Base-by-base conservation (phyloP, 2,888 invertebrate genomes). In the Drosophila bunnanda region DNA sequence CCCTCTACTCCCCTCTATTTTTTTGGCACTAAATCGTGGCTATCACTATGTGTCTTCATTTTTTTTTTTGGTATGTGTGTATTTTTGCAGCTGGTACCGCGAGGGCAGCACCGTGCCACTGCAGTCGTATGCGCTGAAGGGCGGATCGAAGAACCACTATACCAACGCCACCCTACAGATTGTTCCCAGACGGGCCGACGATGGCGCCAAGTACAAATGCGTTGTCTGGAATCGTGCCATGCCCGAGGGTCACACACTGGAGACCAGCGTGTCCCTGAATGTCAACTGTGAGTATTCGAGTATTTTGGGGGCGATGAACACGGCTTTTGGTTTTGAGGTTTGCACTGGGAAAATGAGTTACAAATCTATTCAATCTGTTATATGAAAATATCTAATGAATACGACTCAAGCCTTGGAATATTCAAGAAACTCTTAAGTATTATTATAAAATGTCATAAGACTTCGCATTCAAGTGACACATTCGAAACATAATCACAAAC, bases 201-300 rank as follows among this genome's bases (percentile, higher is more conserved):
- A 98, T 90, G 95, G 96, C 43, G 96, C 97, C 71, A 94, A 94
- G 61, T 97, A 96, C 93, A 94, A 96, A 76, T 98, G 98, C 92
- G 96, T 96, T 79, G 97, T 98, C 73, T 96, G 96, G 95, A 98
- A 98, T 93, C 94, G 98, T 64, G 98, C 98, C 81, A 96, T 98
- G 95, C 94, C 95, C 10, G 95, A 96, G 76, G 96, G 96, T 58
- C 95, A 95, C 72, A 96, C 96, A 86, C 93, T 97, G 77, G 96
- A 97, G 88, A 95, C 97, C 53, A 95, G 95, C 41, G 95, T 97
- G 72, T 95, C 95, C 44, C 94, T 98, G 67, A 96, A 96, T 92
- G 98, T 98, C 80, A 97, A 97, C 93, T 98, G 97, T 97, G 93
- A 97, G 97, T 96, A 90, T 65, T 17, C 7, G 39, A 39, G 30